Evolutionary conservation across 1,140 invertebrate species (phyloP).

Genomic region (Neuroterus valhalla): DNA sequence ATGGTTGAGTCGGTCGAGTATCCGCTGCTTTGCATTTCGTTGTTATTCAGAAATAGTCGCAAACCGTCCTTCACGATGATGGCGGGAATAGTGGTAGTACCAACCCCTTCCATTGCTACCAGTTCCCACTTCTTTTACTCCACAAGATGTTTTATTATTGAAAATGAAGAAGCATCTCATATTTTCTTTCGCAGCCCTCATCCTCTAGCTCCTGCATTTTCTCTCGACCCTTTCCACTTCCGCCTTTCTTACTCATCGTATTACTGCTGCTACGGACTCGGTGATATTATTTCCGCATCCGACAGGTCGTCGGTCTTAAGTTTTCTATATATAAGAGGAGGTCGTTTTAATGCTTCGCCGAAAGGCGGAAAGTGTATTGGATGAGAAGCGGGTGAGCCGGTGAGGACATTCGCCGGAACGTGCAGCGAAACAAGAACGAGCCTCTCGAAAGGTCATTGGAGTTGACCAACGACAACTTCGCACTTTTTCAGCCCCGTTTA

Average conservation of each 20-base stretch:
- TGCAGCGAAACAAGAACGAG: background rate
- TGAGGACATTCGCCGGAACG: background rate
- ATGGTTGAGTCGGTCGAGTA: conserved; percentile 42
- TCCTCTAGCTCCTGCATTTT: conserved; percentile 35
- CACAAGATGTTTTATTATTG: conserved; percentile 65
- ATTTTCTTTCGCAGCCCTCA: conserved; percentile 49
- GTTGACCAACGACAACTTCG: too few species aligned
- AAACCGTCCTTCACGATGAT: conserved; percentile 43
- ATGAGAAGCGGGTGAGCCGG: background rate
- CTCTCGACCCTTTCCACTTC: conserved; percentile 32
- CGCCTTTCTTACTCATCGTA: background rate
- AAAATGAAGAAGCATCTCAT: conserved; percentile 63
- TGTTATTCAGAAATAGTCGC: conserved; percentile 65
- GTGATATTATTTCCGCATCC: conserved; percentile 25
- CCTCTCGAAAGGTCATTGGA: too few species aligned
- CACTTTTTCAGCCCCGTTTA: too few species aligned
- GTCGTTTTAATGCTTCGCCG: conserved; percentile 15
- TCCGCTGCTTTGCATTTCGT: conserved; percentile 63
- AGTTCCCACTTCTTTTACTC: conserved; percentile 38
- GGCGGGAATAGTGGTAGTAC: conserved; percentile 30
- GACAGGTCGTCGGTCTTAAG: conserved; percentile 15
- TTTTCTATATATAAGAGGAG: conserved; percentile 24
- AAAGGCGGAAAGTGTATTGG: conserved; percentile 25
- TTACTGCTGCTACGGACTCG: background rate
- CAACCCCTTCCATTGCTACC: conserved; percentile 34